Base-by-base conservation (phyloP, 2,797 vertebrate species). In the Microctenopoma stevenorrisi region DNA sequence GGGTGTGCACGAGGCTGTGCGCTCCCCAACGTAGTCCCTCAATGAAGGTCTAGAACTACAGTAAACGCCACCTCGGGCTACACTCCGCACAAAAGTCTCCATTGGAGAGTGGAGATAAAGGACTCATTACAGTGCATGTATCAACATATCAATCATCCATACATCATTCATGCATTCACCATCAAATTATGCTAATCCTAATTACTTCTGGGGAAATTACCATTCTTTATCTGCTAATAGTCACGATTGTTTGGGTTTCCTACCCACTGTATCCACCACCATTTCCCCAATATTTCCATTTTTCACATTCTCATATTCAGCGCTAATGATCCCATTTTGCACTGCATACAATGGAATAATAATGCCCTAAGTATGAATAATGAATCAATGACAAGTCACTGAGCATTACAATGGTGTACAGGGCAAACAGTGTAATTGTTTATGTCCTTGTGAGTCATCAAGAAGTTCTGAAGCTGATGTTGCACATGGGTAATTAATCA, bases 101-200 rank as follows among this genome's bases (percentile, higher is more conserved):
- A 62, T 69, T 8, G 44, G 69, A 89, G 89, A 92, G 71, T 8
- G 44, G 69, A 89, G 89, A 92, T 93, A 92, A 91, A 87, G 81
- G 81, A 81, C 70, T 91, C 88, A 90, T 92, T 91, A 92, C 79
- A 76, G 72, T n/a, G 55, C 42, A 28, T 61, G 78, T 86, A 90
- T 91, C 83, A 18, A 92, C 83, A 33, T 82, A 93, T 93, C 90
- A 92, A 91, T 93, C 89, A 90, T 82, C 74, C 82, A 79, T 79
- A 83, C 89, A 86, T 91, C 89, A 88, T 88, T 91, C 90, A 88
- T 90, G 84, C 85, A 85, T 79, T 88, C 83, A 61, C 86, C 49
- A 72, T 88, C 89, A 89, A 88, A 93, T 92, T 92, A 93, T 92
- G 92, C 89, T 89, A 93, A 93, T 92, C 91, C 87, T 92, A 92